A percentile compares a stretch with the other conserved stretches of the same genome.
Conservation (phyloP, 2,888 invertebrate species). For the Nasonovia ribisnigri region DNA sequence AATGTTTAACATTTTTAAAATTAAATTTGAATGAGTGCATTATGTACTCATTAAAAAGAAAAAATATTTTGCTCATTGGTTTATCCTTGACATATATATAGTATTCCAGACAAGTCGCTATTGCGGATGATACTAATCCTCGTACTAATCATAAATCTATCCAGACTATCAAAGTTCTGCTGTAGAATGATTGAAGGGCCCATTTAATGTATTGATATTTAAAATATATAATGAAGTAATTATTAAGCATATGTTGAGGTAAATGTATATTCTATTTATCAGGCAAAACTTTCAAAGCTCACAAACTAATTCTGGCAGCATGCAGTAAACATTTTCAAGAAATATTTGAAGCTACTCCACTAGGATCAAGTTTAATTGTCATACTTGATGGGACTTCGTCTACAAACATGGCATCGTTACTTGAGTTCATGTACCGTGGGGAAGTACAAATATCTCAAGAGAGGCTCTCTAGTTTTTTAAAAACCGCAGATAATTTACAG, state of each 20-base stretch:
- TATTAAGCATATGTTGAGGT: constrained; percentile 4
- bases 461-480: constrained; percentile 89
- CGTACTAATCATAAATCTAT: neutral
- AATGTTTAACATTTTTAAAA: too few species aligned
- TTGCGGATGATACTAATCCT: too few species aligned
- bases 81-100: neutral
- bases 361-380: constrained; percentile 83
- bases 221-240: neutral
- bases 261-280: constrained; percentile 69
- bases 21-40: too few species aligned
- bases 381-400: constrained; percentile 91
- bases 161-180: neutral
- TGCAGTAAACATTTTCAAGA: constrained; percentile 95
- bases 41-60: too few species aligned
- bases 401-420: constrained; percentile 89
- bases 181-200: neutral
- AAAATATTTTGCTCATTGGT: neutral
- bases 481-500: constrained; percentile 91
- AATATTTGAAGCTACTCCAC: constrained; percentile 88
- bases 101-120: neutral
- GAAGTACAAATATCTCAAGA: constrained; percentile 94
- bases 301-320: constrained; percentile 91
- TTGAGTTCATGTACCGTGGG: constrained; percentile 95
- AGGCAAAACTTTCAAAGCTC: constrained; percentile 93
- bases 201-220: neutral